A percentile compares a stretch with the other conserved stretches of the same genome.
phyloP scores from a whole-genome alignment of 2,888 invertebrate species.

The Drosophila atroscutellata region DNA sequence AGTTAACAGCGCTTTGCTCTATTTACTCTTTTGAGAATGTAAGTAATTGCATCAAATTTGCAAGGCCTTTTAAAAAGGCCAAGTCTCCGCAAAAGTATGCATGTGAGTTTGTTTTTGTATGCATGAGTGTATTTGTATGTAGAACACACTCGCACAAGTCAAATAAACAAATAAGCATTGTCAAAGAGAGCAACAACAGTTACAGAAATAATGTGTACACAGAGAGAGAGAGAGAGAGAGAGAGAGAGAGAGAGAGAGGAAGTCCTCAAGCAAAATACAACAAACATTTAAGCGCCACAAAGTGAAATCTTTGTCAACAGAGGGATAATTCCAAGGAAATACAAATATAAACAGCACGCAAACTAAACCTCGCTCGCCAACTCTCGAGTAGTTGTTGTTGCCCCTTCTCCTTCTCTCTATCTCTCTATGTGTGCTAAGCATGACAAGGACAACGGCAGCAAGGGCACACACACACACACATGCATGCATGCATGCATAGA shows the following conservation, averaged over 20 bases:
- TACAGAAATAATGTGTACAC: slow-evolving; percentile 2
- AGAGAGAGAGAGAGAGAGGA: not conserved
- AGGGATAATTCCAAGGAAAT: slow-evolving; percentile 82
- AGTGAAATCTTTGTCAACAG: slow-evolving; percentile 82
- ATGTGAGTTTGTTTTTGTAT: not conserved
- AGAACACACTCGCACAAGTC: slow-evolving; percentile 55
- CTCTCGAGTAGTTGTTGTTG: slow-evolving; percentile 53
- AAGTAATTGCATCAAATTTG: slow-evolving; percentile 19
- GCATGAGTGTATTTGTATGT: slow-evolving; percentile 1
- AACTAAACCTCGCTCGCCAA: slow-evolving; percentile 74
- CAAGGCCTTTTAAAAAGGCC: slow-evolving; percentile 9
- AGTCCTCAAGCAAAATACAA: slow-evolving; percentile 73
- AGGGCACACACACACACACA: slow-evolving; percentile 46
- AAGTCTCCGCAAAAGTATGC: slow-evolving; percentile 13
- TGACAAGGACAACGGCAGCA: slow-evolving; percentile 72
- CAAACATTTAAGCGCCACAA: slow-evolving; percentile 83
- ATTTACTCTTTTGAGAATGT: not conserved
- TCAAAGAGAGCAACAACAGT: slow-evolving; percentile 72
- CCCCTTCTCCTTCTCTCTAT: not conserved
- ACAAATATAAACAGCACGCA: slow-evolving; percentile 82
- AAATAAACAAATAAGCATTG: slow-evolving; percentile 72
- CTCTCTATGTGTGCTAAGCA: slow-evolving; percentile 40
- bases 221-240: not conserved
- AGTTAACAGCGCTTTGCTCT: not conserved
- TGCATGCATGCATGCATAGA: not conserved